phyloP scores from a whole-genome alignment of 35 echinoderm and acorn worm species.

The Nesometra sesokonis region DNA sequence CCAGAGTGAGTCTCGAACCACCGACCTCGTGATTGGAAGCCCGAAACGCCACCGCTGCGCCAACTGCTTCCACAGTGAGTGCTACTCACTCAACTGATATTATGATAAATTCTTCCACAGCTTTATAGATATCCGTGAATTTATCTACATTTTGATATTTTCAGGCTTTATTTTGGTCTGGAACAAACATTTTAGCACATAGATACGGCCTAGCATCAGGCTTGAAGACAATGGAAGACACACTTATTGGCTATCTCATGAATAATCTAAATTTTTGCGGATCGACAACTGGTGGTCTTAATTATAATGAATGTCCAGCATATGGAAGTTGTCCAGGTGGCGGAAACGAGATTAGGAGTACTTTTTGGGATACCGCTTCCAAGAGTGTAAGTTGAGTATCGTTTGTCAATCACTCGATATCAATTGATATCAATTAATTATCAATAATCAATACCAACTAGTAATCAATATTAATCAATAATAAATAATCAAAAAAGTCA shows the following conservation, averaged over 20 bases:
- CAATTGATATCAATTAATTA: too few species aligned
- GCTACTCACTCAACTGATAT: too few species aligned
- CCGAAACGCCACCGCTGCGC: too few species aligned
- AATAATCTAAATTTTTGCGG: not conserved
- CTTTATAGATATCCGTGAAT: too few species aligned
- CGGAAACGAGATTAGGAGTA: not conserved
- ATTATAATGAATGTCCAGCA: not conserved
- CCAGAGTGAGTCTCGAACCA: too few species aligned
- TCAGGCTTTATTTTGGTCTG: not conserved
- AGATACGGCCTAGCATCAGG: not conserved
- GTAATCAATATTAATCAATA: too few species aligned
- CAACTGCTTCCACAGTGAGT: too few species aligned
- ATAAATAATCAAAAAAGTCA: too few species aligned
- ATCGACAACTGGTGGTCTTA: not conserved
- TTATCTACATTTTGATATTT: not conserved
- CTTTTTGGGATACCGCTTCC: not conserved
- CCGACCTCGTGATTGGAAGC: too few species aligned
- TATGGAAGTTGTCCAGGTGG: not conserved
- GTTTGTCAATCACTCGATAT: too few species aligned
- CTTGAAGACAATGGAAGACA: not conserved
- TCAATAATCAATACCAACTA: too few species aligned
- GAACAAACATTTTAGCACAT: not conserved
- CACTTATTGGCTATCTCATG: not conserved
- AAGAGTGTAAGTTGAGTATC: not conserved
- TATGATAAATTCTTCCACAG: too few species aligned